A percentile compares a stretch with the other conserved stretches of the same genome.
These are phyloP conservation scores for Dysdera silvatica DNA, from an alignment of 1,140 invertebrate species.

Conservation along the genomic window DNA sequence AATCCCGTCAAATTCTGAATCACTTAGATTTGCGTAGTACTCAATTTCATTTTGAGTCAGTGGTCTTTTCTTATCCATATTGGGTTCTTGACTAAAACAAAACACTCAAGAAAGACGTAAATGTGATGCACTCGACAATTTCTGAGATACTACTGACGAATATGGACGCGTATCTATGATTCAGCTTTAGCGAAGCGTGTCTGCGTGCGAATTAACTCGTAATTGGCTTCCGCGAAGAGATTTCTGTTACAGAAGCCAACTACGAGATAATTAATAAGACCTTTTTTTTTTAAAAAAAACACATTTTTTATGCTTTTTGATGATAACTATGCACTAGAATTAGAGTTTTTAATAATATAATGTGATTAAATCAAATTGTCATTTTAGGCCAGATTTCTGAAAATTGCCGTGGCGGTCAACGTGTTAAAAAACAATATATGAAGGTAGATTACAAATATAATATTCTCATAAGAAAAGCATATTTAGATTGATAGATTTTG, in stretches of 20 bases:
- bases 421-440: too few species aligned
- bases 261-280: neutral
- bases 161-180: constrained; percentile 1
- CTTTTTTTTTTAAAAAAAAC: neutral
- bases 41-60: constrained; percentile 1
- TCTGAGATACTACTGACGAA: constrained; percentile 3
- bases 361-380: too few species aligned
- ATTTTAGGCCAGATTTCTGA: too few species aligned
- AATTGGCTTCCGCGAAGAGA: neutral
- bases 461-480: too few species aligned
- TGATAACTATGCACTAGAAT: too few species aligned
- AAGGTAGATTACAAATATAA: too few species aligned
- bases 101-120: constrained; percentile 1
- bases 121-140: constrained; percentile 1
- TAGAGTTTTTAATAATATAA: too few species aligned
- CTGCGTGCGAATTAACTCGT: neutral
- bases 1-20: neutral
- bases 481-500: too few species aligned
- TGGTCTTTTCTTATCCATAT: neutral
- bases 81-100: constrained; percentile 1
- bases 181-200: constrained; percentile 1
- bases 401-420: too few species aligned
- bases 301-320: too few species aligned
- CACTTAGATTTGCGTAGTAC: too few species aligned
- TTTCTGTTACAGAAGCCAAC: neutral